Base-by-base conservation (phyloP, 2,888 invertebrate species). In the Pristionchus arcanus region DNA sequence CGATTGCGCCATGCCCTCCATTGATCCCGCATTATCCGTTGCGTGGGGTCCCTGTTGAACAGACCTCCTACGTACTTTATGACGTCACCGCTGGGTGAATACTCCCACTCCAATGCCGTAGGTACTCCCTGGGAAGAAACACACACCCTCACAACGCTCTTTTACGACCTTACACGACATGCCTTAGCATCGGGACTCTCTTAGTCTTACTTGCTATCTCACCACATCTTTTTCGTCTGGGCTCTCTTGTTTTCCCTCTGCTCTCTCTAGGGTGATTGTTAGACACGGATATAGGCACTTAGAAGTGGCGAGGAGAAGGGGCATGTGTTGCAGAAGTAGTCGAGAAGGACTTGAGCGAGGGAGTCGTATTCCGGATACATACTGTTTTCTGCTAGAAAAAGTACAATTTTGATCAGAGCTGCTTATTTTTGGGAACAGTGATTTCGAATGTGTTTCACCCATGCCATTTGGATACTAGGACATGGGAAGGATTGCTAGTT, bases 271-370 rank as follows among this genome's bases (percentile, higher is more conserved):
- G 42, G 2, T 34, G 49, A 53, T 42, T 74, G 74, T 74, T 81
- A 81, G 49, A 42, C 81, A 49, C 42, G 81, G 81, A 81, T 81
- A 81, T 81, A 81, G 81, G 81, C 81, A 81, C 81, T 81, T 81
- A 81, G 81, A 42, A 9, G 49, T 74, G 31, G 37, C 42, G 42
- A 21, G 68, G 11, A 42, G n/a, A n/a, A 5, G 5, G 63, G 63
- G 63, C 74, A 37, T 74, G 37, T 74, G 74, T 74, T 74, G 74
- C 37, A 19, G 68, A 71, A 68, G 63, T 63, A 2, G 63, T n/a
- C 11, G 63, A 63, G 63, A n/a, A 25, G 59, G 59, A 25, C 42
- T 59, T 59, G 0, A 21, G 59, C 3, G 59, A 21, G 59, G 59
- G 59, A 59, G 0, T 59, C 59, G 25, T 16, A 59, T 59, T 4